Evolutionary conservation across 2,797 vertebrate species (phyloP).

Genomic region (Sarcophilus harrisii): DNA sequence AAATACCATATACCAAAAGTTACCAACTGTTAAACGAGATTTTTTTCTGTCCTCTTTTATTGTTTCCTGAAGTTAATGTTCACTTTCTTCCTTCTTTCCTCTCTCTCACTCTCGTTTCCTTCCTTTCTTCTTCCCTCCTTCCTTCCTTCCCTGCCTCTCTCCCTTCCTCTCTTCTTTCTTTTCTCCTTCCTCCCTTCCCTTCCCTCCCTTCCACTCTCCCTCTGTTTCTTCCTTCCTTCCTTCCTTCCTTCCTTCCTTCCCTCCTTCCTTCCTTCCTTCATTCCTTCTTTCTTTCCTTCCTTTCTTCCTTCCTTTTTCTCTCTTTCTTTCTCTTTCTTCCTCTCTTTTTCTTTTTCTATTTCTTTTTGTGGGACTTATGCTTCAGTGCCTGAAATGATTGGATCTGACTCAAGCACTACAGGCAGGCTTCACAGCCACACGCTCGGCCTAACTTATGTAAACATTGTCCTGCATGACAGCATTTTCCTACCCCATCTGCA

Average conservation of each 20-base stretch:
- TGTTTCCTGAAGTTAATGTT: background rate
- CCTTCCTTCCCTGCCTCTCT: too few species aligned
- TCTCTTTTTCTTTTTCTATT: background rate
- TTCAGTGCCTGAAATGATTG: conserved; percentile 78
- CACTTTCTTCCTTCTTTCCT: too few species aligned
- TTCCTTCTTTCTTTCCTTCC: background rate
- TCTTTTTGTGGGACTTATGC: conserved; percentile 52
- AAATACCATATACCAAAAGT: conserved; percentile 13
- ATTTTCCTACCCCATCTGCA: conserved; percentile 90
- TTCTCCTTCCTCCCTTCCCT: too few species aligned
- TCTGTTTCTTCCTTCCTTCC: too few species aligned
- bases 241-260: too few species aligned
- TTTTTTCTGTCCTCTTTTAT: background rate
- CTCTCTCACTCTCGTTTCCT: too few species aligned
- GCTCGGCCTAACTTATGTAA: conserved; percentile 86
- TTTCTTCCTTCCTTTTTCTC: too few species aligned
- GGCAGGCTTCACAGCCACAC: conserved; percentile 83
- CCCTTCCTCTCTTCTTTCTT: too few species aligned
- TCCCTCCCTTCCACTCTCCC: too few species aligned
- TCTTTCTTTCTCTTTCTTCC: background rate
- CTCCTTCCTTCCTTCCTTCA: background rate
- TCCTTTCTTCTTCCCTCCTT: too few species aligned
- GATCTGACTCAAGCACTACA: conserved; percentile 73
- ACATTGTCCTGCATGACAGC: conserved; percentile 89
- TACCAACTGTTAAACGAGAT: conserved; percentile 51